Conservation (phyloP, 2,797 vertebrate genomes). For the Vultur gryphus region DNA sequence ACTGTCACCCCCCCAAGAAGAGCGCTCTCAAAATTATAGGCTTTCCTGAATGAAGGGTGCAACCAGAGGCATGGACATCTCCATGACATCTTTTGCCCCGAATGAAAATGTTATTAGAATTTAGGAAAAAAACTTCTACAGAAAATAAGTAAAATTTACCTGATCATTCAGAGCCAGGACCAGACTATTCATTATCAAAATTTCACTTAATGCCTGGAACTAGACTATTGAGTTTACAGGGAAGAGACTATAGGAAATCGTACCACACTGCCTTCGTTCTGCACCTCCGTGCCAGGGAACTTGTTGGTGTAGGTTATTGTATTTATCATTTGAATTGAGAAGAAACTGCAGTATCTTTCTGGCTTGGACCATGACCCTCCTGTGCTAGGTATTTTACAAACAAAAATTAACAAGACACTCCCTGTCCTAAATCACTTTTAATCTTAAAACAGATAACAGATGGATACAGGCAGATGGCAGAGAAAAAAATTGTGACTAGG, state of each 20-base stretch:
- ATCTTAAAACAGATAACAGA: conserved; percentile 38
- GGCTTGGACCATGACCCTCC: background rate
- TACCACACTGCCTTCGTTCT: background rate
- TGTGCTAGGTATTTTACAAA: background rate
- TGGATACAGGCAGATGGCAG: conserved; percentile 50
- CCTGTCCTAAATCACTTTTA: background rate
- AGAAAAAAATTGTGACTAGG: background rate
- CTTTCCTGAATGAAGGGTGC: background rate
- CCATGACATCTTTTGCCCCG: background rate
- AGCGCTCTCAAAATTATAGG: background rate
- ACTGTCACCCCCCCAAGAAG: background rate
- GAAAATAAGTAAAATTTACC: background rate
- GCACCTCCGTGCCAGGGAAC: background rate
- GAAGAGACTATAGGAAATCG: background rate
- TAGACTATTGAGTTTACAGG: background rate
- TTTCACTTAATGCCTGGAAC: background rate
- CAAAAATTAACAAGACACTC: background rate
- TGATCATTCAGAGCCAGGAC: background rate
- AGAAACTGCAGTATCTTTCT: background rate
- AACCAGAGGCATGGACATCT: background rate
- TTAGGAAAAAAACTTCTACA: background rate
- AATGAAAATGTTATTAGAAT: background rate
- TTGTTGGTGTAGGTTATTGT: background rate
- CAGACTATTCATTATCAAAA: background rate
- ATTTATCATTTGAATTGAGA: background rate